phyloP scores from a whole-genome alignment of 1,140 invertebrate species.

The Drosophila tropicalis region DNA sequence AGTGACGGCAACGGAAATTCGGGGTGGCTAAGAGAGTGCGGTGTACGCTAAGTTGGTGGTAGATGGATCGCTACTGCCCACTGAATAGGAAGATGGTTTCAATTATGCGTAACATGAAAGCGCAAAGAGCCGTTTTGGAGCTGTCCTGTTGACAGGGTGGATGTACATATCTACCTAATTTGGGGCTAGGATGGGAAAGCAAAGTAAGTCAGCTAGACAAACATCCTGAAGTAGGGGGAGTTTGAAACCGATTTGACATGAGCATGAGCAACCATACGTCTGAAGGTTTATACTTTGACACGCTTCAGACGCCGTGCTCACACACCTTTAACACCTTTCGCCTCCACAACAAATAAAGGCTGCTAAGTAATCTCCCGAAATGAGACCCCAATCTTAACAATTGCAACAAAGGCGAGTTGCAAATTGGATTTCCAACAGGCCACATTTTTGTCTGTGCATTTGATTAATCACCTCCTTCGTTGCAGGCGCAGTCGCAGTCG shows the following conservation, averaged over 20 bases:
- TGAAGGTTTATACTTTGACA: slow-evolving; percentile 48
- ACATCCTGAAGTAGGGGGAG: too few relatives aligned
- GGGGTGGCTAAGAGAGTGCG: not conserved
- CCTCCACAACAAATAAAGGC: slow-evolving; percentile 58
- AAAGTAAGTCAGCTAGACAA: not conserved
- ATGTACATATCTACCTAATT: not conserved
- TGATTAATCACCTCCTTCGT: slow-evolving; percentile 69
- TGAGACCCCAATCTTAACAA: not conserved
- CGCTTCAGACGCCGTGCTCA: slow-evolving; percentile 20
- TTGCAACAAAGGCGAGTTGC: slow-evolving; percentile 56
- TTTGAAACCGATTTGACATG: too few relatives aligned
- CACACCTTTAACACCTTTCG: slow-evolving; percentile 61
- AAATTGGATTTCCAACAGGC: slow-evolving; percentile 59
- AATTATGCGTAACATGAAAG: slow-evolving; percentile 75
- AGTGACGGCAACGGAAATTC: slow-evolving; percentile 20
- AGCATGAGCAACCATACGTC: not conserved
- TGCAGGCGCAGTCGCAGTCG: slow-evolving; percentile 21
- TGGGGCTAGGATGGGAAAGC: not conserved
- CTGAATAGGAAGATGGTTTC: slow-evolving; percentile 68
- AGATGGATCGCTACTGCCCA: slow-evolving; percentile 41
- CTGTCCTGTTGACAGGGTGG: not conserved
- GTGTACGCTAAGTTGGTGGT: slow-evolving; percentile 34
- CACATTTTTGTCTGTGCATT: slow-evolving; percentile 59
- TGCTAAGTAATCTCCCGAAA: slow-evolving; percentile 7
- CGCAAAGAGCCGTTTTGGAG: slow-evolving; percentile 17